These are phyloP conservation scores for Cygnus atratus DNA, from an alignment of 2,113 vertebrate species.

Conservation along the genomic window DNA sequence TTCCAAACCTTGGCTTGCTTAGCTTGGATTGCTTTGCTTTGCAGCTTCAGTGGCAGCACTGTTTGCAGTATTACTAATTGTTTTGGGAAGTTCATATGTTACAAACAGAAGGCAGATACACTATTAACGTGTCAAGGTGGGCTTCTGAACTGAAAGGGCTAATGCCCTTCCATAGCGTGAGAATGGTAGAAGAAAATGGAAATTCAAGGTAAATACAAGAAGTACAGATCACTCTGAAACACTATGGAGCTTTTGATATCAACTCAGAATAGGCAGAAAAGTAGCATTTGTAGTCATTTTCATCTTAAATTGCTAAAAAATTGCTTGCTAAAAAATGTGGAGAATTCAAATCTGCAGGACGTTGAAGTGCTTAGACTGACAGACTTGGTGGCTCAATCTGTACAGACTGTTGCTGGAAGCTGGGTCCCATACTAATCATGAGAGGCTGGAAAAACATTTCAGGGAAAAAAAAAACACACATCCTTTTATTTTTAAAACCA, in stretches of 20 bases:
- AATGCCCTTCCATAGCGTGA: accelerated
- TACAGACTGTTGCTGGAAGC: background rate
- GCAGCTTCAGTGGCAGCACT: background rate
- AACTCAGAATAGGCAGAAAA: background rate
- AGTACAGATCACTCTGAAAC: background rate
- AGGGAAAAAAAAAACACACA: background rate
- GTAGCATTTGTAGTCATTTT: background rate
- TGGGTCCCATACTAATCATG: background rate
- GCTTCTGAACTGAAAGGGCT: background rate
- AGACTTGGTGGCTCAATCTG: background rate
- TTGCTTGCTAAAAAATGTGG: background rate
- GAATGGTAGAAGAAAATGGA: background rate
- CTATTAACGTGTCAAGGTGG: background rate
- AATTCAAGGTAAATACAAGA: background rate
- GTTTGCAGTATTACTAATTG: background rate
- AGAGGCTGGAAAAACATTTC: background rate
- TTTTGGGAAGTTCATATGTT: background rate
- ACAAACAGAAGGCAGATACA: background rate
- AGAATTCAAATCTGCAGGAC: background rate
- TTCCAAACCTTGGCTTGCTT: background rate
- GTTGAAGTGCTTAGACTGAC: background rate
- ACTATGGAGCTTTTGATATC: background rate
- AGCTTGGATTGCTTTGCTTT: background rate
- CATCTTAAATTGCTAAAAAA: background rate
- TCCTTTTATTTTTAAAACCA: background rate